phyloP scores from a whole-genome alignment of 2,888 invertebrate species.

The Drosophila bunnanda region DNA sequence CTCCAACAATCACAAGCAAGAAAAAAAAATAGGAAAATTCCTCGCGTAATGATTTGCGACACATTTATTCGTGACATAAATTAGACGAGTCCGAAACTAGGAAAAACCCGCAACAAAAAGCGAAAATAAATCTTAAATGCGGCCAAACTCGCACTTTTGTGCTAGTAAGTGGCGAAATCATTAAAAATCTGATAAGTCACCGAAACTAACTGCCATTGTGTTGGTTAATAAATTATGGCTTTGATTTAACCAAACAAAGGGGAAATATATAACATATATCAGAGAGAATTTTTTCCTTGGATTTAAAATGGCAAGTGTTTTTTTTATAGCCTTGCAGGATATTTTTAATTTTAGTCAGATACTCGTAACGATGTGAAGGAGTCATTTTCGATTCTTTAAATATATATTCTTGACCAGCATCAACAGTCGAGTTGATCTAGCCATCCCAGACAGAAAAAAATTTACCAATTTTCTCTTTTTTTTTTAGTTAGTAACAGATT shows the following conservation, averaged over 20 bases:
- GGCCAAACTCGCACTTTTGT: neutral
- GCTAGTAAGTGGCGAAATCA: constrained; percentile 15
- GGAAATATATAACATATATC: neutral
- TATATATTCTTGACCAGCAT: no score
- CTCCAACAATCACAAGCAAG: constrained; percentile 58
- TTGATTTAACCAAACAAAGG: constrained; percentile 1
- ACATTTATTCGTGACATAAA: constrained; percentile 78
- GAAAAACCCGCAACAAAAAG: constrained; percentile 32
- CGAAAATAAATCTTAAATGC: constrained; percentile 18
- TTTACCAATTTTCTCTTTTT: no score
- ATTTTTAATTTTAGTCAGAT: no score
- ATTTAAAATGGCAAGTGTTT: neutral
- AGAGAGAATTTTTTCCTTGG: neutral
- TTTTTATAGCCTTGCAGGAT: neutral
- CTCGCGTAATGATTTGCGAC: constrained; percentile 77
- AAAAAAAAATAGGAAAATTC: constrained; percentile 68
- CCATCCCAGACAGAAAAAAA: no score
- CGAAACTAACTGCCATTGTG: constrained; percentile 16
- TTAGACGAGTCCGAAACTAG: constrained; percentile 53
- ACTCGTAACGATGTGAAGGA: no score
- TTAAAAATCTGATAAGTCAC: constrained; percentile 30
- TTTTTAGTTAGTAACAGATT: no score
- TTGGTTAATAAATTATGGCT: constrained; percentile 1
- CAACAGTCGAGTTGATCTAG: no score
- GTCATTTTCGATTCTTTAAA: no score